Conservation (phyloP, 2,797 vertebrate species). For the Alca torda region DNA sequence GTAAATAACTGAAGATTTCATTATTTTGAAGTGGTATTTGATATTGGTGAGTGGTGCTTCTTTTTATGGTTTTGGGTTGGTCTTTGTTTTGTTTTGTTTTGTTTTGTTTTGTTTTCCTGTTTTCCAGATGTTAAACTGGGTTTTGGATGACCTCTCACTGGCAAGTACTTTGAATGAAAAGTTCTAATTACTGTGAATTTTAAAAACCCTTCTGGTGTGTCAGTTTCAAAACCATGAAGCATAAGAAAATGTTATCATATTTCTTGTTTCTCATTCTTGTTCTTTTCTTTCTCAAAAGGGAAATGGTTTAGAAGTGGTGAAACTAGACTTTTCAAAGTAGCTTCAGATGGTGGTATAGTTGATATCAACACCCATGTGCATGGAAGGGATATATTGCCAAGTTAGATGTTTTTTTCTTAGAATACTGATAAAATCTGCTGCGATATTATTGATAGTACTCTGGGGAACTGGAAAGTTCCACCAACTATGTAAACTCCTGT, state of each 20-base stretch:
- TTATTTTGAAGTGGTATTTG: background rate
- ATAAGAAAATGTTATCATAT: slow-evolving; percentile 4
- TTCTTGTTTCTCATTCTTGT: slow-evolving; percentile 11
- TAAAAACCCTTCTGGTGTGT: slow-evolving; percentile 15
- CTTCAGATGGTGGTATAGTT: background rate
- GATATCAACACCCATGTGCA: background rate
- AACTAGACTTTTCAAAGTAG: slow-evolving; percentile 2
- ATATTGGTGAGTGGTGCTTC: background rate
- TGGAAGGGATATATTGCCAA: background rate
- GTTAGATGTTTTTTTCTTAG: slow-evolving; percentile 2
- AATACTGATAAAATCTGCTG: background rate
- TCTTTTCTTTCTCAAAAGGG: slow-evolving; percentile 10
- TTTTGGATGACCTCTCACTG: slow-evolving; percentile 29
- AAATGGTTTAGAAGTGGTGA: background rate
- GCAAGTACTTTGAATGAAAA: slow-evolving; percentile 9
- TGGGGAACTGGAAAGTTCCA: background rate
- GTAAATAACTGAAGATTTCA: background rate
- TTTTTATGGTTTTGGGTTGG: background rate
- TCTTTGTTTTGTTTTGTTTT: background rate
- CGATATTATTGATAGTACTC: background rate
- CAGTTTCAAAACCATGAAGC: slow-evolving; percentile 14
- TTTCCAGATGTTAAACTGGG: background rate
- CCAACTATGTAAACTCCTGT: background rate
- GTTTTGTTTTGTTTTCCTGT: background rate
- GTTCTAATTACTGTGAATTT: slow-evolving; percentile 56